These are phyloP conservation scores for Ceratothoa steindachneri DNA, from an alignment of 2,888 invertebrate species.

Conservation along the genomic window DNA sequence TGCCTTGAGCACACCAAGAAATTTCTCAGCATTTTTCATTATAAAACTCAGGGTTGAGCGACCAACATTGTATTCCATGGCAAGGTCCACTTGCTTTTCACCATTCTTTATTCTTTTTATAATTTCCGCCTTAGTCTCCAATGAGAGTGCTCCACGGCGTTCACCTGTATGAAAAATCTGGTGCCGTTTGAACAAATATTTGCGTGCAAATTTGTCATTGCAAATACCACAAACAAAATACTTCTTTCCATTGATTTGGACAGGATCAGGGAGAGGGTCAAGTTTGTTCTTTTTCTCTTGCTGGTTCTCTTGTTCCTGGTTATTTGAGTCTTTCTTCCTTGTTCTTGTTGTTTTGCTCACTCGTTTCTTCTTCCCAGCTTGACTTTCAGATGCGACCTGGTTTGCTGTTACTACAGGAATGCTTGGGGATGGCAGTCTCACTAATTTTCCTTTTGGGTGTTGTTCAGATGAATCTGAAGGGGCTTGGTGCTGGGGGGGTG, in stretches of 20 bases:
- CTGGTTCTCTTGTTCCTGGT: slow-evolving; percentile 10
- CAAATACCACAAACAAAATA: slow-evolving; percentile 33
- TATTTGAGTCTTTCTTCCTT: background rate
- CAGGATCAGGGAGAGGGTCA: slow-evolving; percentile 26
- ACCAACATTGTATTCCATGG: slow-evolving; percentile 41
- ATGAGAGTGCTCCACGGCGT: slow-evolving; percentile 33
- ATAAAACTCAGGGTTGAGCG: slow-evolving; percentile 42
- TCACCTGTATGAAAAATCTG: slow-evolving; percentile 35
- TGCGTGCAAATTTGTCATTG: slow-evolving; percentile 26
- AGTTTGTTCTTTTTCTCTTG: background rate
- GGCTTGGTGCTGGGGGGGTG: background rate
- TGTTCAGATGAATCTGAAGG: background rate
- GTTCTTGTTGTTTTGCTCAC: slow-evolving; percentile 2
- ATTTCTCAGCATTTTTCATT: slow-evolving; percentile 42
- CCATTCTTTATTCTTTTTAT: slow-evolving; percentile 37
- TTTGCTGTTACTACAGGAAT: slow-evolving; percentile 19
- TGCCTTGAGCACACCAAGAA: slow-evolving; percentile 33
- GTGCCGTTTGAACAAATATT: slow-evolving; percentile 37
- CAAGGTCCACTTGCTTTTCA: slow-evolving; percentile 40
- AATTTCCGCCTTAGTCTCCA: slow-evolving; percentile 41
- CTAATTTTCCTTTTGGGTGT: no score
- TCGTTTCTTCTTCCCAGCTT: background rate
- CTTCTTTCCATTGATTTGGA: slow-evolving; percentile 31
- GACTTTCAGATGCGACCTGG: slow-evolving; percentile 20
- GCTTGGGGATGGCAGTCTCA: no score